Percentiles rank a stretch among this genome's conserved stretches.
Conservation (phyloP, 2,888 invertebrate species). For the Laothoe populi region DNA sequence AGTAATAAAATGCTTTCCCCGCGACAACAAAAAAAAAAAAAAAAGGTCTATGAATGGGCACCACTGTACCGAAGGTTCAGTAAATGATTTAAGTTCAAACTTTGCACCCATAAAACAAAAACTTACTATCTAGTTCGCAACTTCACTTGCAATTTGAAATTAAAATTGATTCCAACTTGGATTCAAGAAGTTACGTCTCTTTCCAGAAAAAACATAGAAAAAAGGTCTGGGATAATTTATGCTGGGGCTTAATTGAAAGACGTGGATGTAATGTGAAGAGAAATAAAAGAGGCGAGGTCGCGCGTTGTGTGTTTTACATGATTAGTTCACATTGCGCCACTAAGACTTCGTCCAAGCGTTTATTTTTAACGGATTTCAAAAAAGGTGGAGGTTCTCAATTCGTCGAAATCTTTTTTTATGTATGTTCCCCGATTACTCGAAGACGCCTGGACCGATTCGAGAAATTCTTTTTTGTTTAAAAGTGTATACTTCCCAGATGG, state of each 20-base stretch:
- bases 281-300: background rate
- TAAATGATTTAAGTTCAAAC: background rate
- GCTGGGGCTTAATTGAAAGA: background rate
- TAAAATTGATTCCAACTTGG: slow-evolving; percentile 19
- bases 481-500: no score
- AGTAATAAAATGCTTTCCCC: no score
- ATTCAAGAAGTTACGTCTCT: background rate
- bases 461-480: no score
- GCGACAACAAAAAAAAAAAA: no score
- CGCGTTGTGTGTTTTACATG: background rate
- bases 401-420: no score
- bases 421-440: no score
- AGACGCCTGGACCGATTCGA: no score
- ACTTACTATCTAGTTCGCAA: background rate
- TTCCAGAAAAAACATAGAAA: slow-evolving; percentile 1
- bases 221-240: slow-evolving; percentile 6
- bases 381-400: no score
- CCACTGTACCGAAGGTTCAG: background rate
- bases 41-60: background rate
- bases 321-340: no score
- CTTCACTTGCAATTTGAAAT: slow-evolving; percentile 11
- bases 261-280: background rate
- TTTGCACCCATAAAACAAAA: slow-evolving; percentile 1
- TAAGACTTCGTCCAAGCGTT: no score
- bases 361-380: no score